Conservation (phyloP, 2,797 vertebrate genomes). For the Coregonus ussuriensis region DNA sequence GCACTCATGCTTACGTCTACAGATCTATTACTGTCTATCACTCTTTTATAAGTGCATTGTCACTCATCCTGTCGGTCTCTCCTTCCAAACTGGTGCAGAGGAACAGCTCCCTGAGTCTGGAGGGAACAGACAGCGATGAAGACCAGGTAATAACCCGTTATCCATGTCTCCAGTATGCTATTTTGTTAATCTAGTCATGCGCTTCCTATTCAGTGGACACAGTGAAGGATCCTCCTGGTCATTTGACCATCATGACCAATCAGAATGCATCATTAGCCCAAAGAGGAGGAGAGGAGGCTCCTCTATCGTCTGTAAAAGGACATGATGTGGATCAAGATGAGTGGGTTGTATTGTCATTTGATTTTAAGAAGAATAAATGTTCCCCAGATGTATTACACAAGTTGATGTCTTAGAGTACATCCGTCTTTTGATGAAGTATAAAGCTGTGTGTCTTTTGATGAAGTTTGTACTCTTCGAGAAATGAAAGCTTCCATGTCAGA, state of each 20-base stretch:
- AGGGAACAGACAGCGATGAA: constrained; percentile 80
- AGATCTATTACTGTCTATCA: background rate
- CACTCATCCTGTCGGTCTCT: constrained; percentile 8
- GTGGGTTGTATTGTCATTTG: background rate
- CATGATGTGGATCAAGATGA: background rate
- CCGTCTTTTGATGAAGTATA: background rate
- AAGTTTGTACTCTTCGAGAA: background rate
- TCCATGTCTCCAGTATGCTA: background rate
- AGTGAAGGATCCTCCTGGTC: background rate
- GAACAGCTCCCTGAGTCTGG: constrained; percentile 81
- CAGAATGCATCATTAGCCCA: background rate
- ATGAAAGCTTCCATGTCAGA: background rate
- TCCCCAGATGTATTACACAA: background rate
- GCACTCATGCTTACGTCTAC: background rate
- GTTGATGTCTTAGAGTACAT: background rate
- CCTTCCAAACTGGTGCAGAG: constrained; percentile 67
- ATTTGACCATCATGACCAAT: background rate
- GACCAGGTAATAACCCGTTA: constrained; percentile 75
- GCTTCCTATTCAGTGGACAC: background rate
- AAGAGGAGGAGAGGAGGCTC: background rate
- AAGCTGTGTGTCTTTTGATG: background rate
- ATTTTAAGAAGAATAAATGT: background rate
- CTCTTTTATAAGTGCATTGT: background rate
- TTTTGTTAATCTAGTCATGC: background rate
- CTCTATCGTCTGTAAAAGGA: background rate